phyloP scores from a whole-genome alignment of 1,140 invertebrate species.

The Ips nitidus region DNA sequence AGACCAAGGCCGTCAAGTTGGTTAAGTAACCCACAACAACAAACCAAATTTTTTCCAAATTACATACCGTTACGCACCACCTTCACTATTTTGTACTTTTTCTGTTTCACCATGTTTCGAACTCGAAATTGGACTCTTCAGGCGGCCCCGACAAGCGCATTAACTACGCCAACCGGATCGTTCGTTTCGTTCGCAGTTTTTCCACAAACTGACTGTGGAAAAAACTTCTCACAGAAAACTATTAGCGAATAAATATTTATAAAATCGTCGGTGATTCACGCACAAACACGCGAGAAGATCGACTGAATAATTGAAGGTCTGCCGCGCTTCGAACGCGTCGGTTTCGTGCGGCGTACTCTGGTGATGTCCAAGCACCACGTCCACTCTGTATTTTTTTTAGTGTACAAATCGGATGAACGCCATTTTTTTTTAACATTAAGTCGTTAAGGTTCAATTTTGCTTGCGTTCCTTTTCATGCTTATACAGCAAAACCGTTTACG shows the following conservation, averaged over 20 bases:
- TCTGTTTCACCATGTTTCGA: slow-evolving; percentile 30
- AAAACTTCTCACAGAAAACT: slow-evolving; percentile 18
- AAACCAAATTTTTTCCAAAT: no score
- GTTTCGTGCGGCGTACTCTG: no score
- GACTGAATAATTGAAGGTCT: slow-evolving; percentile 18
- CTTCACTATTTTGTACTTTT: slow-evolving; percentile 30
- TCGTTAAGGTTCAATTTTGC: no score
- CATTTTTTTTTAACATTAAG: no score
- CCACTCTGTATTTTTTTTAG: no score
- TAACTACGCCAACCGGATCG: not conserved
- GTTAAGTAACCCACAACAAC: no score
- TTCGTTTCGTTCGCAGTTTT: slow-evolving; percentile 22
- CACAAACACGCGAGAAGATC: slow-evolving; percentile 3
- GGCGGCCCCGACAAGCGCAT: no score
- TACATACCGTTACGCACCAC: slow-evolving; percentile 27
- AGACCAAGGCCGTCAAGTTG: no score
- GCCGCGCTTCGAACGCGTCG: not conserved
- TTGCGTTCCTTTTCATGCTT: no score
- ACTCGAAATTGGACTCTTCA: not conserved
- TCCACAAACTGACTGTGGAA: slow-evolving; percentile 23
- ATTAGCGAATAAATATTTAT: slow-evolving; percentile 39
- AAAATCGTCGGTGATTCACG: slow-evolving; percentile 34
- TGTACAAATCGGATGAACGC: no score
- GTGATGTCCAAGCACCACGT: no score
- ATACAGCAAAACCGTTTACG: no score